Evolutionary conservation across 2,888 invertebrate genomes (phyloP), one percentile per base, ranked within the genome.

Genomic region (Halictus quadricinctus): DNA sequence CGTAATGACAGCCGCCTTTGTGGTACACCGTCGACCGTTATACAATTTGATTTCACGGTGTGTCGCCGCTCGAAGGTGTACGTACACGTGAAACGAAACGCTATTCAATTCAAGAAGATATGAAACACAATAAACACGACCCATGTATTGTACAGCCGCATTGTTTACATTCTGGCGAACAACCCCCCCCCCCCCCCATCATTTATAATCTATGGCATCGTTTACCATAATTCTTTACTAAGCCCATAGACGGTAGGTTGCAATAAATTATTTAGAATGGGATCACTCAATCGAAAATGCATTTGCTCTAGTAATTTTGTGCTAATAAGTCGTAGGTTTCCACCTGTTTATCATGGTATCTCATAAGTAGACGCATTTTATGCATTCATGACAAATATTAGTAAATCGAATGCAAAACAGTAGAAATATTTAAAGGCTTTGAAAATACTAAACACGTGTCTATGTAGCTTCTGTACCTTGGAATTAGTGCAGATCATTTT

Each of bases 11-110:
- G 72, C n/a, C 77, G 66, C 60, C 66, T 82, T 66, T 72, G 29
- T 64, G 66, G 75, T 64, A 64, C 84, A 84, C 54, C 80, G 48
- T 70, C 66, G 58, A 48, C 64, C 41, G 76, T 88, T 87, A 88
- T 72, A 81, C 81, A 90, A 90, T 83, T 75, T 64, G 76, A 82
- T 83, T 73, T 79, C 50, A 36, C 25, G 36, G 25, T 76, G 72
- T 46, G 54, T 58, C 50, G 36, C 15, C 12, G 25, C 18, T 25
- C 60, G 43, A 1, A 43, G 18, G 54, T 25, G 72, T 66, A 70
- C 25, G 58, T 58, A 46, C 21, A 69, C 50, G 25, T 13, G 36
- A 46, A 74, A 18, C 64, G 70, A 60, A 48, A 54, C 73, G 43
- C 10, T 48, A 54, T 36, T 46, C 25, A 21, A 73, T 76, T 58